Percentiles rank a stretch among this genome's conserved stretches.
phyloP scores from a whole-genome alignment of 2,113 vertebrate species.

The Aegotheles bennettii region DNA sequence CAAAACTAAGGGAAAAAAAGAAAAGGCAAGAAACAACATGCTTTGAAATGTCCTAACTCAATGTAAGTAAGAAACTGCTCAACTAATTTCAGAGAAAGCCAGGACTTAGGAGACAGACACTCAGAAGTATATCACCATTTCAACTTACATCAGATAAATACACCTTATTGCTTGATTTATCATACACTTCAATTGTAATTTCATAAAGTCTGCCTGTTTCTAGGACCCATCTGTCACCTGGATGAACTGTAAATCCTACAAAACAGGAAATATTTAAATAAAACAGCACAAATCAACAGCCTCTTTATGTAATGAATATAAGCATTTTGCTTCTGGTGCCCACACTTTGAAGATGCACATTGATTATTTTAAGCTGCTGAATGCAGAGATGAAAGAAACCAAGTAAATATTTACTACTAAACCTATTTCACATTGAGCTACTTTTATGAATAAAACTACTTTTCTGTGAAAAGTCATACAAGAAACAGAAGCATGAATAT shows the following conservation, averaged over 20 bases:
- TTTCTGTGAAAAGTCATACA: not conserved
- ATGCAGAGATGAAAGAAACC: not conserved
- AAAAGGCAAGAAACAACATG: not conserved
- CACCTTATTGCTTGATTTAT: constrained; percentile 90
- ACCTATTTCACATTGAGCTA: not conserved
- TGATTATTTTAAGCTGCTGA: not conserved
- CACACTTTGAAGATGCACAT: not conserved
- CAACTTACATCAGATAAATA: constrained; percentile 91
- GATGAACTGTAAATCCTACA: constrained; percentile 87
- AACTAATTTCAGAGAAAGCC: not conserved
- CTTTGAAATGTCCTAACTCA: not conserved
- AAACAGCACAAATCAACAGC: not conserved
- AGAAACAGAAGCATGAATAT: not conserved
- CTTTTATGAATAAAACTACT: not conserved
- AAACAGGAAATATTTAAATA: not conserved
- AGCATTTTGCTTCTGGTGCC: not conserved
- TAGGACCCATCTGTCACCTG: constrained; percentile 92
- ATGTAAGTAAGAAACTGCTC: not conserved
- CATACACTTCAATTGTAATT: constrained; percentile 87
- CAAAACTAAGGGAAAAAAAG: not conserved
- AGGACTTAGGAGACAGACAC: not conserved
- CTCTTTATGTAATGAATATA: not conserved
- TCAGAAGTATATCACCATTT: not conserved
- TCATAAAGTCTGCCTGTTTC: constrained; percentile 85
- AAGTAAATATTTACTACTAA: not conserved